Base-by-base conservation (phyloP, 92 coral and sea anemone genomes). In the Bergia sp. region DNA sequence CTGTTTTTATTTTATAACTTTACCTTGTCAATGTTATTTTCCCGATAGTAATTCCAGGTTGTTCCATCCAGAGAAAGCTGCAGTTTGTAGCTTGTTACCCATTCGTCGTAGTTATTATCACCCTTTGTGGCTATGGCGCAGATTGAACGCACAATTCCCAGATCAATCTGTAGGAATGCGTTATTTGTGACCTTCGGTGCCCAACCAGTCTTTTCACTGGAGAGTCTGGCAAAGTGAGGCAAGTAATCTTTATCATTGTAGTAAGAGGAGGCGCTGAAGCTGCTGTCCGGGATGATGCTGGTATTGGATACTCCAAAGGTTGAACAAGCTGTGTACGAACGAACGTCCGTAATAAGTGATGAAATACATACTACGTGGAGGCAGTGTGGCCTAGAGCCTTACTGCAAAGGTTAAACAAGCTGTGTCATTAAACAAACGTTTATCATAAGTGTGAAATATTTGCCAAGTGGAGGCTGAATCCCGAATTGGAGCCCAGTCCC, bases 141-240 rank as follows among this genome's bases (percentile, higher is more conserved):
- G 37, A 79, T 79, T 53, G 71, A 79, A 79, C 21, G 40, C 83
- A 79, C 42, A 50, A 9, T 13, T 23, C 43, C 67, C 83, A 49
- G 57, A 76, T 76, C 80, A 76, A 76, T 20, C 5, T 76, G 80
- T 23, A 76, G 12, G 47, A 13, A 76, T 12, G n/a, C 18, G 58
- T 23, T 49, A 20, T 79, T 12, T 79, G 6, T 0, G 36, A 15
- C 11, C 3, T 39, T 76, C 69, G 83, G 83, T 21, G 83, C 71
- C 83, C 83, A 79, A 10, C 83, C 83, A 23, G 4, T 5, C 20
- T 79, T 49, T 3, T 13, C 83, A 11, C 67, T 49, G 3, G 65
- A 49, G 40, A 79, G 39, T 37, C 67, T 79, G 83, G 69, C 83
- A 49, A 45, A 49, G 42, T 79, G 83, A 1, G 83, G 83, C 65